Evolutionary conservation across 2,888 invertebrate species (phyloP).

Genomic region (Eugnorisma glareosa): DNA sequence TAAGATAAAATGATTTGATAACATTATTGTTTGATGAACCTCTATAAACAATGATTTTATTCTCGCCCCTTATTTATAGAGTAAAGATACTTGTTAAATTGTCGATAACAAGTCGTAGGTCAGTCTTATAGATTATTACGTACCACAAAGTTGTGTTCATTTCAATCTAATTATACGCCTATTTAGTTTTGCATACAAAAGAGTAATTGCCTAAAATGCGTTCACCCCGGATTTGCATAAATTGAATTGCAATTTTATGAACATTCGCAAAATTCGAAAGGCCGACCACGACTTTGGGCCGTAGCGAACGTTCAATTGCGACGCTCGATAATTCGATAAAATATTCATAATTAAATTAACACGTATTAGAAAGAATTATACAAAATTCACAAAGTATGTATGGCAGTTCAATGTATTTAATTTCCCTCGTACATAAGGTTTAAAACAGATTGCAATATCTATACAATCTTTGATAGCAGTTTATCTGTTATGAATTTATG

Average conservation of each 20-base stretch:
- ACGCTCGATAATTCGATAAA: not conserved
- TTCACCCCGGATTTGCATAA: slow-evolving; percentile 36
- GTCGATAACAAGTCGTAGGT: slow-evolving; percentile 67
- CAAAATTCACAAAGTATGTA: not conserved
- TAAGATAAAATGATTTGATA: slow-evolving; percentile 33
- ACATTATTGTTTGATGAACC: slow-evolving; percentile 36
- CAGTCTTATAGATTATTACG: slow-evolving; percentile 44
- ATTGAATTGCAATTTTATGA: slow-evolving; percentile 29
- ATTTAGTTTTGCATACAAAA: slow-evolving; percentile 56
- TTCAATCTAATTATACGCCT: slow-evolving; percentile 1
- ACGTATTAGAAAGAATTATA: not conserved
- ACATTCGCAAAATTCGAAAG: slow-evolving; percentile 19
- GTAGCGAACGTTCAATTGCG: not conserved
- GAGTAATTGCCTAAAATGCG: slow-evolving; percentile 27
- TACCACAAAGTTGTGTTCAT: slow-evolving; percentile 17
- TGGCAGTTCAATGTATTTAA: not conserved
- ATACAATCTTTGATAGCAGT: slow-evolving; percentile 27
- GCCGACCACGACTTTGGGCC: not conserved
- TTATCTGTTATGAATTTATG: slow-evolving; percentile 42
- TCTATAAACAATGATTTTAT: slow-evolving; percentile 20
- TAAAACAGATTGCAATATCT: slow-evolving; percentile 26
- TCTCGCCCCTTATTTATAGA: slow-evolving; percentile 17
- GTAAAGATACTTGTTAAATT: slow-evolving; percentile 29
- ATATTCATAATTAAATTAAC: slow-evolving; percentile 9
- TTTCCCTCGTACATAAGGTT: slow-evolving; percentile 6